A percentile compares a stretch with the other conserved stretches of the same genome.
phyloP scores from a whole-genome alignment of 2,797 vertebrate species.

The Sebastes vulpes region DNA sequence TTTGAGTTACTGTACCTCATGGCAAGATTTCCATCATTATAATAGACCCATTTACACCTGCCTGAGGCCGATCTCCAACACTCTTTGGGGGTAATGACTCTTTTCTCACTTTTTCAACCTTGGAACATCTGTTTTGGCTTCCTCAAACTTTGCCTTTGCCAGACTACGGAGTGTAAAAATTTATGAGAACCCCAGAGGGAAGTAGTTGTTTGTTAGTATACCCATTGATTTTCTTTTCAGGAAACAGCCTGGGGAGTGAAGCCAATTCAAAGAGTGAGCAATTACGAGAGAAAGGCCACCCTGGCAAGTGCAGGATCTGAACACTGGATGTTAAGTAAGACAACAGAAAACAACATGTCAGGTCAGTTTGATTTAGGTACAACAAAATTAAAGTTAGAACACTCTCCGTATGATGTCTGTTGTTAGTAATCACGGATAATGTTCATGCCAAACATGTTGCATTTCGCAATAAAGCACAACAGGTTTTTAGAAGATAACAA shows the following conservation, averaged over 20 bases:
- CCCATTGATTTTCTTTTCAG: conserved; percentile 56
- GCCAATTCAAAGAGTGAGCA: conserved; percentile 46
- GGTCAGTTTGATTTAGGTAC: conserved; percentile 47
- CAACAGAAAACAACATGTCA: conserved; percentile 22
- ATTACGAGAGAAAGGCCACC: conserved; percentile 54
- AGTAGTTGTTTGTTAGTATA: conserved; percentile 56
- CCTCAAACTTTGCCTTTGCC: conserved; percentile 34
- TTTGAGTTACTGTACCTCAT: background rate
- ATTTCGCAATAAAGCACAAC: conserved; percentile 41
- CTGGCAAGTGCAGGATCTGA: conserved; percentile 11
- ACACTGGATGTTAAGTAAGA: conserved; percentile 15
- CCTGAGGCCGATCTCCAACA: conserved; percentile 32
- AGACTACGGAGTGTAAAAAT: conserved; percentile 54
- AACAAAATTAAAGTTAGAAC: conserved; percentile 30
- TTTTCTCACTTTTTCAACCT: conserved; percentile 46
- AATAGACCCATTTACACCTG: conserved; percentile 61
- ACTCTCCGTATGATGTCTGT: conserved; percentile 28
- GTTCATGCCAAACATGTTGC: conserved; percentile 49
- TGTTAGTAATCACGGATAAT: conserved; percentile 57
- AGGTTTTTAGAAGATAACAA: conserved; percentile 24
- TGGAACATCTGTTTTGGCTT: conserved; percentile 74
- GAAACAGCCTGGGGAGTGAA: conserved; percentile 37
- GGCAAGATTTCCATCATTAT: conserved; percentile 37
- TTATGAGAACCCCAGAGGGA: conserved; percentile 45
- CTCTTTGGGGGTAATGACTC: conserved; percentile 27